A percentile compares a stretch with the other conserved stretches of the same genome.
phyloP scores from a whole-genome alignment of 2,113 vertebrate genomes.

The rat (Rattus norvegicus) region DNA sequence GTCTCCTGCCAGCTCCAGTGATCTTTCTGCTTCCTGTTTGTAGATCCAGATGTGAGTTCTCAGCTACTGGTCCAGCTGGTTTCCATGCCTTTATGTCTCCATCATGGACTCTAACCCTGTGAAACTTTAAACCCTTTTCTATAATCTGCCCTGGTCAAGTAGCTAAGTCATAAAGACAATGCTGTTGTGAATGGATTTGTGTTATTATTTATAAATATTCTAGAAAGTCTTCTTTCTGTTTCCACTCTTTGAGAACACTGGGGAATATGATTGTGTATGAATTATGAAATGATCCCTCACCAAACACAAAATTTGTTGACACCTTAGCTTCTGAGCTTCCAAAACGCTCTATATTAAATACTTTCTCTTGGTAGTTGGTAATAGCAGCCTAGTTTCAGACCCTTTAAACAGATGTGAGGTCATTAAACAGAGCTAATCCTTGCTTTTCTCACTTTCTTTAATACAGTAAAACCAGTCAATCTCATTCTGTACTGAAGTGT shows the following conservation, averaged over 20 bases:
- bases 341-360: neutral
- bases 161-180: neutral
- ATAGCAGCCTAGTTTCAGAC: neutral
- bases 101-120: neutral
- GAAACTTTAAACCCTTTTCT: neutral
- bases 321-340: neutral
- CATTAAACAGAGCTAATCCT: neutral
- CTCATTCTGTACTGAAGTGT: neutral
- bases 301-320: neutral
- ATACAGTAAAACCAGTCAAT: neutral
- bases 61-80: neutral
- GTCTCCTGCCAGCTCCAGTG: neutral
- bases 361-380: neutral
- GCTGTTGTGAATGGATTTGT: neutral
- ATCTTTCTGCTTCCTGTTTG: neutral
- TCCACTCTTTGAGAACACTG: neutral
- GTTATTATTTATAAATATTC: neutral
- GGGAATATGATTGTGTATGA: neutral
- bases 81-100: neutral
- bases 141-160: too few species aligned
- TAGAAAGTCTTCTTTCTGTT: neutral
- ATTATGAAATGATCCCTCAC: neutral
- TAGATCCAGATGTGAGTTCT: neutral
- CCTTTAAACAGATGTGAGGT: neutral
- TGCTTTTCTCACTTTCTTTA: neutral